These are phyloP conservation scores for Rhincodon typus DNA, from an alignment of 2,797 vertebrate species.

Conservation along the genomic window DNA sequence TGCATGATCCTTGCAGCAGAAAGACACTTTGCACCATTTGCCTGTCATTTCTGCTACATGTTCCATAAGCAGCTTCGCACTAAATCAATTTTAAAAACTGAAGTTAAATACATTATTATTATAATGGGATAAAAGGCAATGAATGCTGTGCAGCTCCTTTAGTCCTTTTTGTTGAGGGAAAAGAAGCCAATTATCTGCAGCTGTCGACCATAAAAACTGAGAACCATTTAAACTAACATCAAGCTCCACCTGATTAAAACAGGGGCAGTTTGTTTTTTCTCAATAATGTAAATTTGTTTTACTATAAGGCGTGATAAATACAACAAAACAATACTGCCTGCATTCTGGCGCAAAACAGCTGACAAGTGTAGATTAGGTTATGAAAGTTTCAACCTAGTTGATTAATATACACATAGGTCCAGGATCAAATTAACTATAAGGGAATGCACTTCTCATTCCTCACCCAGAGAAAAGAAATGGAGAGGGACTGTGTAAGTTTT, in stretches of 20 bases:
- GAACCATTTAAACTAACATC: slow-evolving; percentile 48
- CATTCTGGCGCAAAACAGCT: neutral
- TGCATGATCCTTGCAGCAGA: slow-evolving; percentile 41
- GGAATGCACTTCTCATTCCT: too few species aligned
- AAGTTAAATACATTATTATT: slow-evolving; percentile 52
- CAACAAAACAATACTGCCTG: neutral
- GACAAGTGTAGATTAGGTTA: neutral
- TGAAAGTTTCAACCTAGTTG: neutral
- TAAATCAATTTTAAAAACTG: slow-evolving; percentile 49
- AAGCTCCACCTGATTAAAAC: slow-evolving; percentile 50
- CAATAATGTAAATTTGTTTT: neutral
- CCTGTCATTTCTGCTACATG: slow-evolving; percentile 45
- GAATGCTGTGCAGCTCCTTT: slow-evolving; percentile 46
- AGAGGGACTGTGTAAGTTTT: neutral
- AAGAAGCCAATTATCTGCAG: slow-evolving; percentile 54
- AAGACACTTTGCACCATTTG: slow-evolving; percentile 46
- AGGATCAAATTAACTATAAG: neutral
- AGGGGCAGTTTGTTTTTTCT: slow-evolving; percentile 33
- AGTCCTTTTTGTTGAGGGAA: slow-evolving; percentile 53
- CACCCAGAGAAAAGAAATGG: neutral
- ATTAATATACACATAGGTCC: neutral
- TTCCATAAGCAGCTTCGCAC: slow-evolving; percentile 47
- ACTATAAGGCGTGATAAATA: neutral
- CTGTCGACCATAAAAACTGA: slow-evolving; percentile 49
- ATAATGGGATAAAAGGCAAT: slow-evolving; percentile 49